Percentiles rank a stretch among this genome's conserved stretches.
Evolutionary conservation across 2,888 invertebrate genomes (phyloP).

Genomic region (Volucella inanis): DNA sequence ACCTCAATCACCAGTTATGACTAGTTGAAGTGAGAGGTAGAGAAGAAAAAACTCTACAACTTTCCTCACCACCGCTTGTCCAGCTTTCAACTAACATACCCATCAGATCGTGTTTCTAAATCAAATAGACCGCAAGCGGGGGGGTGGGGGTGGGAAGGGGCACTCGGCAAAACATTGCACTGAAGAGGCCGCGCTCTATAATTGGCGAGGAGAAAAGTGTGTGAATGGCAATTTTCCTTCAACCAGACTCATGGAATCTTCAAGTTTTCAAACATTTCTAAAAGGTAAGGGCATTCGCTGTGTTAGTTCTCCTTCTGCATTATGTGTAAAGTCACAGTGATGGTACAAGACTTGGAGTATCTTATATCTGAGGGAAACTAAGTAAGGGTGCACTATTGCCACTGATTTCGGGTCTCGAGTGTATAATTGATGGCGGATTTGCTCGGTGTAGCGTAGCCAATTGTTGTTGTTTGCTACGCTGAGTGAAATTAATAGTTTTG

Average conservation of each 20-base stretch:
- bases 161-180: neutral
- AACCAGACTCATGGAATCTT: constrained; percentile 47
- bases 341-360: no score
- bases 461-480: constrained; percentile 51
- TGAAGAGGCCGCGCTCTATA: constrained; percentile 10
- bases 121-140: constrained; percentile 9
- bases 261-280: constrained; percentile 14
- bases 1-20: constrained; percentile 65
- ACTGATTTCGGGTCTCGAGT: constrained; percentile 63
- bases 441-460: constrained; percentile 65
- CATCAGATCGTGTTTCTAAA: constrained; percentile 48
- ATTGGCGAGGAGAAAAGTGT: constrained; percentile 54
- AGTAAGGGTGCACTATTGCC: constrained; percentile 32
- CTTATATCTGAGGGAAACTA: no score
- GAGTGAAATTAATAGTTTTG: constrained; percentile 68
- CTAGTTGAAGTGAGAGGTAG: constrained; percentile 9
- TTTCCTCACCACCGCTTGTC: neutral
- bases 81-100: constrained; percentile 2
- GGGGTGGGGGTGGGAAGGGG: no score
- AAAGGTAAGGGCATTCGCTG: constrained; percentile 54
- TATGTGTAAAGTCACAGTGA: neutral
- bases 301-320: constrained; percentile 40
- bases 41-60: neutral
- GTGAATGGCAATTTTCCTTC: constrained; percentile 53
- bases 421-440: constrained; percentile 71